Evolutionary conservation across 1,140 invertebrate species (phyloP).

Genomic region (Kradibia gibbosae): DNA sequence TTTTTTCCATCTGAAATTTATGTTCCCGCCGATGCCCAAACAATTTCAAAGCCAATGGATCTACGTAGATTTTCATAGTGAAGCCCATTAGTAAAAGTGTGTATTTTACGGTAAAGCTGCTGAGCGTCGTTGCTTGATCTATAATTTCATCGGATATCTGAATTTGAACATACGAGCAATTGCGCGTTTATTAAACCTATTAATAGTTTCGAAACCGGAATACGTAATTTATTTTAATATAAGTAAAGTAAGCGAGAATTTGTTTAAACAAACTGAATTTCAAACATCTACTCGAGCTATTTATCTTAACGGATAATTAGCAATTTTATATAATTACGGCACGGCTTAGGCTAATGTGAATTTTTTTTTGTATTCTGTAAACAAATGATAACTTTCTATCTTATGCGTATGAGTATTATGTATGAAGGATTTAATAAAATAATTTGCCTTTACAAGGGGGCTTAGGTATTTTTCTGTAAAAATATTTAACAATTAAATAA

Average conservation of each 20-base stretch:
- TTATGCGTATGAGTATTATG: background rate
- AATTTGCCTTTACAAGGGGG: too few species aligned
- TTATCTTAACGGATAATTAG: background rate
- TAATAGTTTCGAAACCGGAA: constrained; percentile 17
- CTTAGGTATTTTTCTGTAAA: too few species aligned
- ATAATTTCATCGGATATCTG: background rate
- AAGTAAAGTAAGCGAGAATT: background rate
- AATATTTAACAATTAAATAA: too few species aligned
- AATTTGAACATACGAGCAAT: background rate
- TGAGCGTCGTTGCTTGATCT: background rate
- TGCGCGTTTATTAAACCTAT: background rate
- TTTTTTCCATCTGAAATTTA: background rate
- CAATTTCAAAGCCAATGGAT: background rate
- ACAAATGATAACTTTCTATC: constrained; percentile 14
- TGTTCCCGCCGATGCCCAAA: background rate
- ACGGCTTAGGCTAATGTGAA: background rate
- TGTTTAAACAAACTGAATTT: constrained; percentile 7
- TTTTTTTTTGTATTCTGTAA: background rate
- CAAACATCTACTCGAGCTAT: background rate
- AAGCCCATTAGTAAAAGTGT: background rate
- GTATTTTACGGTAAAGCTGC: background rate
- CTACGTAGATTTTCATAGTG: background rate
- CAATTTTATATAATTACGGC: constrained; percentile 6
- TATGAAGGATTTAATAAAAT: too few species aligned
- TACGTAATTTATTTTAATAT: background rate